A percentile compares a stretch with the other conserved stretches of the same genome.
Evolutionary conservation across 2,113 vertebrate genomes (phyloP).

Genomic region (Gambusia holbrooki): DNA sequence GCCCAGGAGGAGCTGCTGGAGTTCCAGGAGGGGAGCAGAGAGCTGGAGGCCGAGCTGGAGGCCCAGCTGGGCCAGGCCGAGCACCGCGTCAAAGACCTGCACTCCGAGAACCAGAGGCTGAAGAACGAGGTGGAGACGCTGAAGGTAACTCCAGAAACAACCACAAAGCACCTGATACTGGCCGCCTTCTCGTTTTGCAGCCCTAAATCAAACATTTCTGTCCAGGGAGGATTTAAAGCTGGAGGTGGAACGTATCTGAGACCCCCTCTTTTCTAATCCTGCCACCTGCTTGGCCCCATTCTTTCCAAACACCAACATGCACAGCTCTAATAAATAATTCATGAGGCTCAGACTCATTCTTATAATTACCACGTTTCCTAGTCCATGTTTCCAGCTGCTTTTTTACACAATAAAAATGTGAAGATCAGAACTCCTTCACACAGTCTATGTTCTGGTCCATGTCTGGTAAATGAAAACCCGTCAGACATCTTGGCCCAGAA

Average conservation of each 20-base stretch:
- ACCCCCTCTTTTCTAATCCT: not conserved
- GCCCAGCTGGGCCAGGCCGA: constrained; percentile 94
- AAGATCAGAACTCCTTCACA: too few relatives aligned
- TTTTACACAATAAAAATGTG: too few relatives aligned
- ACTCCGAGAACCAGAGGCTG: constrained; percentile 92
- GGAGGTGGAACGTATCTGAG: constrained; percentile 8
- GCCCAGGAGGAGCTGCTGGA: constrained; percentile 96
- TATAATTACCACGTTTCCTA: constrained; percentile 29
- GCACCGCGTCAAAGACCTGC: constrained; percentile 91
- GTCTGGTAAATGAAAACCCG: too few relatives aligned
- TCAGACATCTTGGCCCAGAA: constrained; percentile 1
- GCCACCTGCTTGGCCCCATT: constrained; percentile 27
- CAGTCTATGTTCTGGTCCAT: too few relatives aligned
- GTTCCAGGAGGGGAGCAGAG: constrained; percentile 97
- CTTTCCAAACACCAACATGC: not conserved
- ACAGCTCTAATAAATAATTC: constrained; percentile 56
- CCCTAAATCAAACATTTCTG: not conserved
- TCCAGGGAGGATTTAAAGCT: not conserved
- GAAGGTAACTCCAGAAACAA: constrained; percentile 81
- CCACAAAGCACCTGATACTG: not conserved
- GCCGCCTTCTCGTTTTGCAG: not conserved
- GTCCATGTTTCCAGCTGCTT: not conserved
- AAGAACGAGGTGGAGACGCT: constrained; percentile 90
- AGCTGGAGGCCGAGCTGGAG: constrained; percentile 96
- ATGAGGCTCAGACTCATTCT: constrained; percentile 34